Evolutionary conservation across 2,888 invertebrate genomes (phyloP), one percentile per base, ranked within the genome.

Genomic region (Lasius platythorax): DNA sequence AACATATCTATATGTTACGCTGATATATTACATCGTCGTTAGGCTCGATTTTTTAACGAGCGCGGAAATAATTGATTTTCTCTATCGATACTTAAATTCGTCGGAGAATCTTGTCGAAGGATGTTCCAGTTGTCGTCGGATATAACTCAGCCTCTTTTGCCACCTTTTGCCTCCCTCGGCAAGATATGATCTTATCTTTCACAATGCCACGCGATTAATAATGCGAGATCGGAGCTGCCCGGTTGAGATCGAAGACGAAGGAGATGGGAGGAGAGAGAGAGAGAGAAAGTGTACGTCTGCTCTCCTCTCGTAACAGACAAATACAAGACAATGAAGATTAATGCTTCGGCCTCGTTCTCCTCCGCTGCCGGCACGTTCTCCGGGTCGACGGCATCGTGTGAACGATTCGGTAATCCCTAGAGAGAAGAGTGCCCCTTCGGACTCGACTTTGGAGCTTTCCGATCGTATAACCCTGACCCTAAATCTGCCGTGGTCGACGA

Each of bases 291-390:
- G 30, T 63, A 67, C 33, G 46, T 61, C 46, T 33, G 40, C 33
- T 53, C 53, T 53, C n/a, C 56, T 79, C 78, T 86, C 88, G 84
- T 87, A 89, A 87, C 92, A 89, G 92, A 93, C 92, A 93, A 93
- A 93, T 92, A 92, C 91, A 92, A 93, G 92, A 91, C 92, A 92
- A 93, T 93, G 92, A 92, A 93, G 93, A 93, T 93, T 93, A 93
- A 93, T 93, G 92, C 87, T 89, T 84, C 83, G 85, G 83, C 88
- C 87, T 86, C 85, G 84, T 87, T 88, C 66, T 53, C 70, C 28
- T 66, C 73, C 78, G 63, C 70, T 85, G 81, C 76, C 84, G 83
- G 40, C 75, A n/a, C 67, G 74, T 75, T 53, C 81, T 61, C 82
- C 82, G 84, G 79, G 63, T 64, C 76, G 70, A 78, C 67, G 53